Base-by-base conservation (phyloP, 2,113 vertebrate species). In the Indicator maculatus region DNA sequence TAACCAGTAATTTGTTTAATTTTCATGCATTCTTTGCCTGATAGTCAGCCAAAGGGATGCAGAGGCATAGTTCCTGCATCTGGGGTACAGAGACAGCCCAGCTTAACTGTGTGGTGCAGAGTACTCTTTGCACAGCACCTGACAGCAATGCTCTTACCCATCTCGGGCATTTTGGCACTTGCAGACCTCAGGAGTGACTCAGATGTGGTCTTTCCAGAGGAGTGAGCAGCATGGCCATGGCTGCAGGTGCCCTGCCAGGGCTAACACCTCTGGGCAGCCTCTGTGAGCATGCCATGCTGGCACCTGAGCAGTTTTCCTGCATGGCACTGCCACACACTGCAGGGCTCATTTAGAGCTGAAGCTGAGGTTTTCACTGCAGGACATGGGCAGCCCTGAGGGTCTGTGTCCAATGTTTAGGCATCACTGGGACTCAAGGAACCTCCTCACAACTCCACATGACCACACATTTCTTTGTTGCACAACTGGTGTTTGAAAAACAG, bases 1-100 rank as follows among this genome's bases (percentile, higher is more conserved):
- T 83, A 88, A 81, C 56, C 56, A 94, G 83, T 92, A 95, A 96
- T 97, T 97, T 95, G 92, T 95, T 93, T 96, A 91, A 96, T 95
- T 95, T 94, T 94, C 93, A 94, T 89, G 90, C 87, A 85, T 95
- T 96, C 92, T 93, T 93, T 95, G 70, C 76, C 81, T 72, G 85
- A 90, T 86, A 78, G 66, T 71, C 38, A 36, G 79, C 53, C 86
- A 61, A 65, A 90, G 70, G 83, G 86, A 87, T 86, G 78, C 60
- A 75, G 55, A 87, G 15, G 50, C 79, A 44, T 59, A 36, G 71
- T 53, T 87, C 71, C 79, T 92, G 73, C 50, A 11, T 52, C 66
- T 64, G 78, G 73, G 69, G 38, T 53, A 31, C 31, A 77, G 71
- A 70, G 30, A n/a, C 18, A 73, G 69, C 60, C 33, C 3, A 1